Conservation (phyloP, 2,797 vertebrate genomes). For the Cercopithecus petaurista region DNA sequence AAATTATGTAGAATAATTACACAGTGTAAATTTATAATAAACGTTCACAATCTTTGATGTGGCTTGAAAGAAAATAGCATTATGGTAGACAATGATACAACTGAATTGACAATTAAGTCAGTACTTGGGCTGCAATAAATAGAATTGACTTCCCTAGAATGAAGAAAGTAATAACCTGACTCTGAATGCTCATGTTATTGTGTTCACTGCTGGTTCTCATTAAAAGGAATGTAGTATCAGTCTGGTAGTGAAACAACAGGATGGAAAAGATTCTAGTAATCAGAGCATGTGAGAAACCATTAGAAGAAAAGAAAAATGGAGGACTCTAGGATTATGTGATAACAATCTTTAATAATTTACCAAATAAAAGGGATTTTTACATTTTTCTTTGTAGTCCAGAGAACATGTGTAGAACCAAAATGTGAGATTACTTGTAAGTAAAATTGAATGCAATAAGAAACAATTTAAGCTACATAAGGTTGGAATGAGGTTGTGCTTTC, state of each 20-base stretch:
- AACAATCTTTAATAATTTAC: background rate
- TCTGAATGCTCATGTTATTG: background rate
- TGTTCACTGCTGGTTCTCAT: background rate
- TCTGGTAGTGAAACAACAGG: background rate
- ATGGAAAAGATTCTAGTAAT: background rate
- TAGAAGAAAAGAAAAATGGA: background rate
- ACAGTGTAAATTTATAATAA: background rate
- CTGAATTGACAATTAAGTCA: background rate
- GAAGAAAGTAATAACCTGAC: background rate
- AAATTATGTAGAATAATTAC: background rate
- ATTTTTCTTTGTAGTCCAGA: background rate
- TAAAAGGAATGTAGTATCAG: background rate
- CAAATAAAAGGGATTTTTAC: background rate
- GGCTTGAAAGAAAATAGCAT: background rate
- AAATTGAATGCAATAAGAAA: background rate
- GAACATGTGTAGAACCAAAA: background rate
- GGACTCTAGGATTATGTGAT: background rate
- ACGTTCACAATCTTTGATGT: background rate
- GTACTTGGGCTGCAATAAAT: background rate
- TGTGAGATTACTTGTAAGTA: background rate
- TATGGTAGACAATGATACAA: background rate
- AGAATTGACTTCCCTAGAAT: background rate
- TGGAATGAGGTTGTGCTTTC: background rate
- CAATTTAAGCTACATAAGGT: background rate
- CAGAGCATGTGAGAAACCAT: background rate